Evolutionary conservation across 2,113 vertebrate genomes (phyloP).

Genomic region (Halichoeres trimaculatus): DNA sequence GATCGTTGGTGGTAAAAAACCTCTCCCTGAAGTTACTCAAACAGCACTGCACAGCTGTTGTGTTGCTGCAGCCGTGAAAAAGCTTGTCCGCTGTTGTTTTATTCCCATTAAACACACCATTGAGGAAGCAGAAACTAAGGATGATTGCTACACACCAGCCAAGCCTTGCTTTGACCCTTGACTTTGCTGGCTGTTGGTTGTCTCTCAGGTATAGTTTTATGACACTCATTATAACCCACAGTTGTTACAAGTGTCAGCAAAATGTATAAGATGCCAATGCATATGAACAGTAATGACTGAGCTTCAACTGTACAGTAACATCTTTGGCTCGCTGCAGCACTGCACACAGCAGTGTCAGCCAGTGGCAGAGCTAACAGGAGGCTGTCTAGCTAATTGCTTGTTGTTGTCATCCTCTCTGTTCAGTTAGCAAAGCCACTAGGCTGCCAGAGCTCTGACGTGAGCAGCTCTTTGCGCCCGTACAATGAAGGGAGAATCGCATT

Average conservation of each 20-base stretch:
- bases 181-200: slow-evolving; percentile 11
- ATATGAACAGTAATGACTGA: slow-evolving; percentile 42
- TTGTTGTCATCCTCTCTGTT: slow-evolving; percentile 70
- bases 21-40: slow-evolving; percentile 40
- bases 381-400: slow-evolving; percentile 72
- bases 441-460: slow-evolving; percentile 38
- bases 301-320: slow-evolving; percentile 35
- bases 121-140: background rate
- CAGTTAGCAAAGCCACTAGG: slow-evolving; percentile 49
- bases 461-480: slow-evolving; percentile 49
- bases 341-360: slow-evolving; percentile 62
- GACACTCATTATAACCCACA: slow-evolving; percentile 1
- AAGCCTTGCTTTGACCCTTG: slow-evolving; percentile 6
- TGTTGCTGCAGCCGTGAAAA: slow-evolving; percentile 26
- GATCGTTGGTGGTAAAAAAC: slow-evolving; percentile 31
- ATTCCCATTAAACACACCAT: slow-evolving; percentile 8
- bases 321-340: slow-evolving; percentile 42
- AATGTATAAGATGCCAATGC: slow-evolving; percentile 20
- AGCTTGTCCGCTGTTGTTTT: slow-evolving; percentile 6
- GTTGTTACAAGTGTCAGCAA: slow-evolving; percentile 15
- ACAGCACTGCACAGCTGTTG: slow-evolving; percentile 45
- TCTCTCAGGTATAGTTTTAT: background rate
- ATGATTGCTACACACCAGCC: background rate
- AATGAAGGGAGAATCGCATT: slow-evolving; percentile 42
- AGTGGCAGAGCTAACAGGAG: slow-evolving; percentile 67